Evolutionary conservation across 2,113 vertebrate species (phyloP).

Genomic region (Falco punctatus): DNA sequence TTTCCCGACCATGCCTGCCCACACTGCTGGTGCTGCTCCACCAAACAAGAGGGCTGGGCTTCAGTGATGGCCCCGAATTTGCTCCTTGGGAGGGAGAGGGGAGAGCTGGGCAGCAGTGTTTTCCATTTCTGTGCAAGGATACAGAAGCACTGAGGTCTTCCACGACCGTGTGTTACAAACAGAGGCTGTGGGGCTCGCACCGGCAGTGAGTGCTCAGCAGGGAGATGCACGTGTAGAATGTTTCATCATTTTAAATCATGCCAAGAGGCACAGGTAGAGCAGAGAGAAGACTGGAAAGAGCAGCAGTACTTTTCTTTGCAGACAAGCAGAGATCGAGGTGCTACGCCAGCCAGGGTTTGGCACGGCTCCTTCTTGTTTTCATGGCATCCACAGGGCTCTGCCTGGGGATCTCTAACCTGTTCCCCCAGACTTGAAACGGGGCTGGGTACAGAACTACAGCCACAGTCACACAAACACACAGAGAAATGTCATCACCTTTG

Average conservation of each 20-base stretch:
- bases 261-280: neutral
- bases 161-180: accelerated
- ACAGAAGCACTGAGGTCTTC: neutral
- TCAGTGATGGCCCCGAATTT: neutral
- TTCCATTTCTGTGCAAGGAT: neutral
- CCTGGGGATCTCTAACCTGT: neutral
- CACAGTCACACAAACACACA: neutral
- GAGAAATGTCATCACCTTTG: neutral
- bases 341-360: neutral
- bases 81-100: neutral
- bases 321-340: neutral
- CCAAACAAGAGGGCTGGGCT: accelerated
- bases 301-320: neutral
- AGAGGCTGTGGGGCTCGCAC: neutral
- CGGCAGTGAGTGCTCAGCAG: accelerated
- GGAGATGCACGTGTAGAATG: neutral
- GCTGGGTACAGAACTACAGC: neutral
- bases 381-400: neutral
- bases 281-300: neutral
- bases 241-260: neutral
- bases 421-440: neutral
- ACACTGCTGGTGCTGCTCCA: neutral
- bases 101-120: neutral
- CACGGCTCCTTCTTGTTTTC: too few relatives aligned
- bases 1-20: neutral